Conservation (phyloP, 2,113 vertebrate species). For the Lepisosteus osseus region DNA sequence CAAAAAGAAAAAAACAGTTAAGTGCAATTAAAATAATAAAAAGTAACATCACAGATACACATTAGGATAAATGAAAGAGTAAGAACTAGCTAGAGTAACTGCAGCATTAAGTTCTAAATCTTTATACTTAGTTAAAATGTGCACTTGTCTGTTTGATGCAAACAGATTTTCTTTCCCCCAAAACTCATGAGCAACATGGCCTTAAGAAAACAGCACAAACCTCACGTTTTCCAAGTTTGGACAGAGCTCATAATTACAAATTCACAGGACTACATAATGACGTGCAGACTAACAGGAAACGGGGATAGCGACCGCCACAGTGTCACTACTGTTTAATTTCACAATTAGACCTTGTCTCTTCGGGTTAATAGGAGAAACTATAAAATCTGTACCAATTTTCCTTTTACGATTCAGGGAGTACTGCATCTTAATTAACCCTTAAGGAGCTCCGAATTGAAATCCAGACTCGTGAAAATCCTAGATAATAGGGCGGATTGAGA, state of each 20-base stretch:
- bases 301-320: background rate
- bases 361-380: background rate
- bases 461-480: constrained; percentile 33
- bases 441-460: constrained; percentile 41
- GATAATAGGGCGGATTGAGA: constrained; percentile 48
- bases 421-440: constrained; percentile 41
- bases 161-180: too few species aligned
- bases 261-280: background rate
- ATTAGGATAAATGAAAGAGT: too few species aligned
- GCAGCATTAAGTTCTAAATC: too few species aligned
- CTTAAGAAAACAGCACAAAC: too few species aligned
- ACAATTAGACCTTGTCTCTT: background rate
- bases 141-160: too few species aligned
- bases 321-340: background rate
- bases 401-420: constrained; percentile 8
- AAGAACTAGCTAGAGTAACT: too few species aligned
- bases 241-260: background rate
- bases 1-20: too few species aligned
- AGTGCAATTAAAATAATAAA: too few species aligned
- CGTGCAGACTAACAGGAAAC: background rate
- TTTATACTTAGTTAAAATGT: too few species aligned
- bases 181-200: too few species aligned
- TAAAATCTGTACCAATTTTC: background rate
- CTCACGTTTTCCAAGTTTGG: too few species aligned
- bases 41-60: too few species aligned